Base-by-base conservation (phyloP, 2,797 vertebrate genomes). In the Channa striata region DNA sequence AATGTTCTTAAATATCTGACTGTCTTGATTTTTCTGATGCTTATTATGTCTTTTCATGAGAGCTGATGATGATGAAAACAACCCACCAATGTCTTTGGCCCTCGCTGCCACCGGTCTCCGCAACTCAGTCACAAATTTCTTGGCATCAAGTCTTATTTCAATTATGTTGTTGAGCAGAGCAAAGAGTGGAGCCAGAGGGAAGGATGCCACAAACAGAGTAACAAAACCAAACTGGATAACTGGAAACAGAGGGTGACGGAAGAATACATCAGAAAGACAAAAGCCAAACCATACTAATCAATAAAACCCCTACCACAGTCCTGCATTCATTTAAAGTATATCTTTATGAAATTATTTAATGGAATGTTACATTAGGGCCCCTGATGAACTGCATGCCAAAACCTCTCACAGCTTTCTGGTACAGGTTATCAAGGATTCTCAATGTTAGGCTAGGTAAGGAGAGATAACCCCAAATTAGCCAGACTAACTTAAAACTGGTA, bases 221-320 rank as follows among this genome's bases (percentile, higher is more conserved):
- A 99, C 98, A 51, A 99, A 99, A 11, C 98, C 98, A 84, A 99
- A 99, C 94, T 99, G 98, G 90, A 99, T 99, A 78, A 99, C 98
- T 99, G 91, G 23, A 71, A 11, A 63, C 20, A 64, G 54, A 62
- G 64, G 3, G 66, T 42, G 17, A 82, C 2, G 61, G 3, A 58
- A 40, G 3, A 42, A 40, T 2, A 43, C 34, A 44, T 61, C 12
- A 63, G 25, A 30, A n/a, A 30, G 25, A 30, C 25, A 30, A 3
- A 30, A 30, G 4, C 4, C 4, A 30, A 30, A 30, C 4, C 1
- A 30, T 30, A 30, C 1, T 30, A 30, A 30, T 4, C 25, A 30
- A 30, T 30, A 30, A 30, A 30, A 6, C 1, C 25, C 25, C 6
- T 30, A 30, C 6, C 4, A 30, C 6, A 30, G 4, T 30, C 25